phyloP scores from a whole-genome alignment of 2,797 vertebrate genomes.

The Cyprinella venusta region DNA sequence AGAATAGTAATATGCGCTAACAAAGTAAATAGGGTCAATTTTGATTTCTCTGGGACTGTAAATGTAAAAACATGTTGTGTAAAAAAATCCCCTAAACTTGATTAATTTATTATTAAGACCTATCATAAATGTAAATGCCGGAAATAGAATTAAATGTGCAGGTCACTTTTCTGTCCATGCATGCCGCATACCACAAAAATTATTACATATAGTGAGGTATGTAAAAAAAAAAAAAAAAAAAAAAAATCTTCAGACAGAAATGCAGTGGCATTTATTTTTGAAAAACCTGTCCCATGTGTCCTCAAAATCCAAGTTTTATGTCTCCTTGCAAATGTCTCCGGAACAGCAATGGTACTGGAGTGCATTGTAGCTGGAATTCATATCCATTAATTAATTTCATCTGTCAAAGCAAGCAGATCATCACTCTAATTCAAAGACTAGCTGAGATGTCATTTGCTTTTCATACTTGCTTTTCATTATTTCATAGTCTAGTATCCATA shows the following conservation, averaged over 20 bases:
- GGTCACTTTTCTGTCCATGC: background rate
- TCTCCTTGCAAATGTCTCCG: slow-evolving; percentile 5
- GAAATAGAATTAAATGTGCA: background rate
- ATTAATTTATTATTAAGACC: no score
- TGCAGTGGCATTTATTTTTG: background rate
- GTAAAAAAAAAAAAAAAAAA: background rate
- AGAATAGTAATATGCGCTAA: no score
- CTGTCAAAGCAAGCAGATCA: slow-evolving; percentile 39
- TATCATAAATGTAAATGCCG: no score
- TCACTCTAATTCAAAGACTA: slow-evolving; percentile 42
- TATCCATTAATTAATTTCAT: slow-evolving; percentile 33
- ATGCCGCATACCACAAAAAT: background rate
- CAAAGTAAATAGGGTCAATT: no score
- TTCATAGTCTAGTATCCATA: slow-evolving; percentile 42
- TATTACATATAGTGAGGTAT: background rate
- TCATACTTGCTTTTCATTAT: slow-evolving; percentile 47
- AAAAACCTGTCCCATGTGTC: background rate
- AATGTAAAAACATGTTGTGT: no score
- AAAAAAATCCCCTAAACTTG: no score
- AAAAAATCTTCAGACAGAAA: background rate
- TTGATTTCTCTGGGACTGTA: no score
- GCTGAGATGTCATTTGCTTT: slow-evolving; percentile 31
- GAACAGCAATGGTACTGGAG: slow-evolving; percentile 4
- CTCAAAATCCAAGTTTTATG: slow-evolving; percentile 2
- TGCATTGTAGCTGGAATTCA: slow-evolving; percentile 4